Percentiles rank a stretch among this genome's conserved stretches.
phyloP scores from a whole-genome alignment of 1,140 invertebrate species.

The Triops cancriformis region DNA sequence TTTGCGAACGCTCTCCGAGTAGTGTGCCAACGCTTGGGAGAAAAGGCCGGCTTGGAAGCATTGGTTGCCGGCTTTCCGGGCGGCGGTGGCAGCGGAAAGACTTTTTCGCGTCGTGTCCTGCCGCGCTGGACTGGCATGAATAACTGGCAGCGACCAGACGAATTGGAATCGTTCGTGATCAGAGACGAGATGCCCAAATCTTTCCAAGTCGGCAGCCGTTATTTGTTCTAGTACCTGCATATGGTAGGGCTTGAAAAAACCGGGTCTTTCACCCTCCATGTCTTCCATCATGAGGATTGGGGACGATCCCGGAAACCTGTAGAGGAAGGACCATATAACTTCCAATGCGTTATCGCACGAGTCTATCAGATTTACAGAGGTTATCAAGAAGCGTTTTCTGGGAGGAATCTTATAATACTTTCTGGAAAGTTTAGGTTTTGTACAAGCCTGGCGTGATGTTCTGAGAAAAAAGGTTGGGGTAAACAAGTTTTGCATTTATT shows the following conservation, averaged over 20 bases:
- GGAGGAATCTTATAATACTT: too few species aligned
- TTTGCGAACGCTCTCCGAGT: not conserved
- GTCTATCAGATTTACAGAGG: too few species aligned
- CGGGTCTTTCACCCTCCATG: conserved; percentile 20
- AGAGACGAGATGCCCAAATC: conserved; percentile 25
- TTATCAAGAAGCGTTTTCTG: too few species aligned
- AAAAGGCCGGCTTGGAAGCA: not conserved
- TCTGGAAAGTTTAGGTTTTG: too few species aligned
- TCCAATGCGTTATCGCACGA: too few species aligned
- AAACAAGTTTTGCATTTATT: too few species aligned
- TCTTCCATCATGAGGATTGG: conserved; percentile 10
- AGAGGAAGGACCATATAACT: too few species aligned
- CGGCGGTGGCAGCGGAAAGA: not conserved
- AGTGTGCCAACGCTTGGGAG: not conserved
- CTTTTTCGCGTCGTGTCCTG: not conserved
- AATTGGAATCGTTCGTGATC: conserved; percentile 36
- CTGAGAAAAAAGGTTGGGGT: too few species aligned
- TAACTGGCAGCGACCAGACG: conserved; percentile 33
- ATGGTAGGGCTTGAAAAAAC: conserved; percentile 28
- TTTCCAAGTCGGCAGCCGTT: conserved; percentile 7
- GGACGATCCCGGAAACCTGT: not conserved
- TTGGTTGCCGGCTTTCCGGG: not conserved
- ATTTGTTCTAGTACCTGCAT: conserved; percentile 22
- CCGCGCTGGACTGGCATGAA: conserved; percentile 32
- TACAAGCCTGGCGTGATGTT: too few species aligned